Evolutionary conservation across 2,113 vertebrate species (phyloP), one percentile per base, ranked within the genome.

Genomic region (Zosterops lateralis): DNA sequence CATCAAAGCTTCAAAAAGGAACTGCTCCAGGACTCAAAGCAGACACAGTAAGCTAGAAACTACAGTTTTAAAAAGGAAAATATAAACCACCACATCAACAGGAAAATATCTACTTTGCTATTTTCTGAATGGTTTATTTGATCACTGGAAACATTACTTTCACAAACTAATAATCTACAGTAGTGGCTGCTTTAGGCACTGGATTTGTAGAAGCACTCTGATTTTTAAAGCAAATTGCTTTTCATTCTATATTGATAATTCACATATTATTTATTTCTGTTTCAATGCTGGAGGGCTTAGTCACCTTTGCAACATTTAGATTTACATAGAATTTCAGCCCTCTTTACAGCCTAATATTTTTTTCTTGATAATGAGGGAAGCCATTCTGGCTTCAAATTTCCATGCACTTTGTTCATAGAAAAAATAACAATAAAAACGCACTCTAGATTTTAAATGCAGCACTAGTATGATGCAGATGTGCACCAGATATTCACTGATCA

Each of bases 181-280:
- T 61, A 89, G 81, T 97, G 94, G 61, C 87, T 92, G 71, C 91
- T 96, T 97, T 89, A 96, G 96, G 93, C 94, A 96, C 96, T 97
- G 93, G 94, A 76, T 94, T 97, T 91, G 84, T 88, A 97, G 92
- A 97, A 97, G 91, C 91, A 95, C 93, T 92, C 91, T 82, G 67
- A 95, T 89, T 90, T 95, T 92, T 94, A 92, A 96, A 96, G 88
- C 74, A 97, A 97, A 90, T 91, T 86, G 72, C 71, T 95, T 91
- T 91, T 94, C 44, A 54, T 85, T 90, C 76, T 75, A 15, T 70
- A 93, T 45, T 34, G 71, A 76, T 81, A 91, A 73, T 77, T 94
- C 40, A 71, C 18, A 34, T 64, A 64, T 72, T 90, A 81, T 34
- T 93, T 84, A 50, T 73, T 83, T 90, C 77, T 51, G 24, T 78